Evolutionary conservation across 2,113 vertebrate genomes (phyloP), one percentile per base, ranked within the genome.

Genomic region (Marcusenius ussheri): DNA sequence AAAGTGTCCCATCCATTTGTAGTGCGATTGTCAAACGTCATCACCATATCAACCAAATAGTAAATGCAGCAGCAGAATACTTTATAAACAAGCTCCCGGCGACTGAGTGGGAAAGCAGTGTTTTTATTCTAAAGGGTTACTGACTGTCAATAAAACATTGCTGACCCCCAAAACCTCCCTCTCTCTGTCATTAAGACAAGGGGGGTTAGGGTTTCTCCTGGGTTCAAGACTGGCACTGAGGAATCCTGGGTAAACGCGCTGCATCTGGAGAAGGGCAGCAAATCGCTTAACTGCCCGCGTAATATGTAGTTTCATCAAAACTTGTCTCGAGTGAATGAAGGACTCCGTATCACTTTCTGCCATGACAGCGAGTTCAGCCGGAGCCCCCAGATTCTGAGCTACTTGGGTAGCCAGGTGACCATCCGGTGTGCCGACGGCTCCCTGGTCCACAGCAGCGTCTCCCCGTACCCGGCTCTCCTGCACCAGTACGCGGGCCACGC

Each of bases 391-490:
- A 96, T 99, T 35, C 93, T 99, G 89, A 96, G 93, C 93, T 99
- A 97, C 92, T 96, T 97, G 21, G 97, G 97, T 0, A 97, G 94
- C 70, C 97, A 97, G 77, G 90, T 98, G 89, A 98, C 97, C 0
- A 91, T 99, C 4, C 96, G 98, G 88, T 97, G 97, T 90, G 96
- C 96, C 2, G 98, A 99, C 24, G 98, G 98, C 0, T 97, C 98
- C 0, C 94, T 98, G 31, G 93, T 97, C n/a, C 97, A 97, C 92
- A 96, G 96, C 89, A 96, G 87, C 46, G 89, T 98, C 10, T 96
- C 97, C 0, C 97, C 97, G 0, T 99, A 98, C 91, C 96, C 98
- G 0, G 94, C 94, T 0, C 95, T 98, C 58, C 97, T 99, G 27
- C 98, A 99, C 1, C 95, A 95, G 17, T 96, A 98, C 62, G 93